Evolutionary conservation across 2,888 invertebrate genomes (phyloP), one percentile per base, ranked within the genome.

Genomic region (Nezara viridula): DNA sequence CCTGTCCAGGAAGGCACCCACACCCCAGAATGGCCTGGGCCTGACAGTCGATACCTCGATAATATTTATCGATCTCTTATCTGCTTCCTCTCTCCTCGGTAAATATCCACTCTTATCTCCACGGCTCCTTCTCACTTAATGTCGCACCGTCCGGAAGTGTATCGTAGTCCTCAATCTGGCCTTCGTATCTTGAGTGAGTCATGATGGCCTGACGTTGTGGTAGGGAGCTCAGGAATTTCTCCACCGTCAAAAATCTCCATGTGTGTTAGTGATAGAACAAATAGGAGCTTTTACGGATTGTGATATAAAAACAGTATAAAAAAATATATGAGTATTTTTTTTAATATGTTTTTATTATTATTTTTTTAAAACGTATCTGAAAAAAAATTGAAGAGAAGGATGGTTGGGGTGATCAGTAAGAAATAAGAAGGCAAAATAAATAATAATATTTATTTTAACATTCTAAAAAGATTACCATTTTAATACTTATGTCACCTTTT

Each of bases 11-110:
- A 24, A 60, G 19, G 60, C 9, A 27, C 60, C 60, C 60, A n/a
- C 12, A 37, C 66, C 37, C 37, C 60, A 32, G 60, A 27, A 32
- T 14, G 24, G 24, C 40, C 77, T 77, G 77, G 19, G 21, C 9
- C 44, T 44, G 44, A 81, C 81, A 81, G 44, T 47, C 81, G 81
- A 44, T 44, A 44, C 81, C 81, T 81, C 44, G 44, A 81, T 47
- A 81, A 81, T 81, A 81, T 81, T 81, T 81, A 81, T 81, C 81
- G 81, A 81, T 81, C 44, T n/a, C 81, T 81, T 81, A 81, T 81
- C 81, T 81, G 81, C 44, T 81, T 81, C 81, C 81, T 81, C 81
- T 81, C 44, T 24, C 44, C 40, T 40, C 12, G 40, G 81, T 81
- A 81, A 81, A 81, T 81, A 81, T 81, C 81, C 44, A 24, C 0